Percentiles rank a stretch among this genome's conserved stretches.
These are phyloP conservation scores for Parapsyche elsis DNA, from an alignment of 1,140 invertebrate genomes.

Conservation along the genomic window DNA sequence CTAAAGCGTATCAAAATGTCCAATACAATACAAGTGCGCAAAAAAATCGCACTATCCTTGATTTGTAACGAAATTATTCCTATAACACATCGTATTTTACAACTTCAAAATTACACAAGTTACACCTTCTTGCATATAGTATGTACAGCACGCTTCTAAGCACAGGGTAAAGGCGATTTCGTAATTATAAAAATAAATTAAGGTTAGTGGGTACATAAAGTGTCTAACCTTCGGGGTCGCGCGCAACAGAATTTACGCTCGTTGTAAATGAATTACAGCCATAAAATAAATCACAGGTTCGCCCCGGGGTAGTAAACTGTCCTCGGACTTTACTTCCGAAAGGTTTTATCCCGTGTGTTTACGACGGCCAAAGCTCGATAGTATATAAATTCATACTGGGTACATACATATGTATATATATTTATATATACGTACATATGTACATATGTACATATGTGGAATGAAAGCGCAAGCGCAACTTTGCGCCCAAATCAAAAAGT, in stretches of 20 bases:
- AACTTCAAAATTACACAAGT: too few relatives aligned
- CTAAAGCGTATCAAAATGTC: too few relatives aligned
- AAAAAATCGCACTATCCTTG: too few relatives aligned
- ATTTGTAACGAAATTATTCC: too few relatives aligned
- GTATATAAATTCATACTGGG: neutral
- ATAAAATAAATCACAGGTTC: constrained; percentile 41
- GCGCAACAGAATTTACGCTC: constrained; percentile 18
- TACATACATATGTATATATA: too few relatives aligned
- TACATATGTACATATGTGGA: neutral
- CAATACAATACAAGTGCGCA: too few relatives aligned
- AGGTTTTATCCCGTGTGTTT: constrained; percentile 25
- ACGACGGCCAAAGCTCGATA: neutral
- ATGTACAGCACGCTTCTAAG: too few relatives aligned
- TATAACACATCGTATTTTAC: too few relatives aligned
- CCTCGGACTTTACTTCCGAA: constrained; percentile 21
- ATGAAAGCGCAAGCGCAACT: neutral
- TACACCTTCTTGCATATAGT: too few relatives aligned
- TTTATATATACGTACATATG: too few relatives aligned
- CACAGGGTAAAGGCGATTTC: neutral
- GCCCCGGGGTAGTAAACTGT: constrained; percentile 31
- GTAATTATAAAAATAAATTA: constrained; percentile 32
- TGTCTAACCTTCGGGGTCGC: neutral
- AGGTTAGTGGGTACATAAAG: neutral
- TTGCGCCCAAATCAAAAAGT: neutral
- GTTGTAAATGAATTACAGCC: constrained; percentile 33